Conservation (phyloP, 2,797 vertebrate genomes). For the Potorous gilbertii region DNA sequence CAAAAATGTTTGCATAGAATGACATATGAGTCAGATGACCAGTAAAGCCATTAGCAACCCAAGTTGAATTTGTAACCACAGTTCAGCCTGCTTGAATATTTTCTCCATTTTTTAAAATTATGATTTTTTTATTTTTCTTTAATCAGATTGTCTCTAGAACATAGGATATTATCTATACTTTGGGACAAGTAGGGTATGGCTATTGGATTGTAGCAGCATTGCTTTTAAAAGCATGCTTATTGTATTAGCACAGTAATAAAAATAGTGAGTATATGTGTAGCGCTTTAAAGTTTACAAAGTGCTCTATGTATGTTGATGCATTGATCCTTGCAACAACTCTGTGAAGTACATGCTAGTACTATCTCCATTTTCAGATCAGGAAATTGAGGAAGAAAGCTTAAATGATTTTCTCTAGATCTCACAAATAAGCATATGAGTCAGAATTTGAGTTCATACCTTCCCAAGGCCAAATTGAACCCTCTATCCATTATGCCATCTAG, state of each 20-base stretch:
- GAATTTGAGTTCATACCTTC: not conserved
- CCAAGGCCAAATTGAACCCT: not conserved
- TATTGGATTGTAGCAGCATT: not conserved
- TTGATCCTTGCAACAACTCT: not conserved
- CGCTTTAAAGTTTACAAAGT: not conserved
- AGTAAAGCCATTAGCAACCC: conserved; percentile 53
- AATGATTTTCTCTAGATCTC: not conserved
- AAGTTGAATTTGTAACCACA: conserved; percentile 49
- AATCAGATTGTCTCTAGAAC: not conserved
- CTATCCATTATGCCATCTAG: not conserved
- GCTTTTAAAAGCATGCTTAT: not conserved
- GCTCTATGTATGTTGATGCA: not conserved
- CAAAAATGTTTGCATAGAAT: conserved; percentile 48
- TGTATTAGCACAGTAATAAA: not conserved
- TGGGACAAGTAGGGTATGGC: not conserved
- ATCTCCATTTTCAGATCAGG: not conserved
- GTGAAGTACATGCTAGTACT: not conserved
- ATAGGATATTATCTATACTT: not conserved
- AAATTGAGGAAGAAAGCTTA: not conserved
- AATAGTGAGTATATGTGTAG: not conserved
- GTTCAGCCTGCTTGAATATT: conserved; percentile 26
- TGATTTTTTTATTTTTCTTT: not conserved
- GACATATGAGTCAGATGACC: conserved; percentile 20
- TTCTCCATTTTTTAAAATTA: conserved; percentile 24
- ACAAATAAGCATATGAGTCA: not conserved